Conservation (phyloP, 2,797 vertebrate species). For the Enteromius paludinosus region DNA sequence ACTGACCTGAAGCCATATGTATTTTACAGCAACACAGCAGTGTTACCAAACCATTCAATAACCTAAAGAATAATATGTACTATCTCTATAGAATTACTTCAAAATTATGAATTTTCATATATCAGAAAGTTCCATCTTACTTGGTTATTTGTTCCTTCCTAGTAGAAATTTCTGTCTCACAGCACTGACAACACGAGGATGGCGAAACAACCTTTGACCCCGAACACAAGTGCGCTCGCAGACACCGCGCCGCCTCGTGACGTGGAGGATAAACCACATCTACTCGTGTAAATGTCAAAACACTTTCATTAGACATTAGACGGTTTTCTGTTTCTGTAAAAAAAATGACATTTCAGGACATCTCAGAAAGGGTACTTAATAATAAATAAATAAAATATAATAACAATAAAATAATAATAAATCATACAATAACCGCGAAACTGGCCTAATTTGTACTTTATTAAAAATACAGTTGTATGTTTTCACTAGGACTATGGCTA, state of each 20-base stretch:
- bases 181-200: slow-evolving; percentile 17
- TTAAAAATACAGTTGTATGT: background rate
- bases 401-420: no score
- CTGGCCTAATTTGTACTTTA: background rate
- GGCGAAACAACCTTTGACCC: slow-evolving; percentile 20
- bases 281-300: background rate
- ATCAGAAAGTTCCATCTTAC: background rate
- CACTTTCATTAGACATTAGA: background rate
- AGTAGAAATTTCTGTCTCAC: background rate
- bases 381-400: background rate
- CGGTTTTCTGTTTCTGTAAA: background rate
- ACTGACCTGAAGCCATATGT: background rate
- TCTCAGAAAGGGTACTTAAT: background rate
- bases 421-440: background rate
- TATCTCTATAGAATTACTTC: background rate
- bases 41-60: background rate
- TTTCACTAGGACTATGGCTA: background rate
- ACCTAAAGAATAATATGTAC: background rate
- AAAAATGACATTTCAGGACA: background rate
- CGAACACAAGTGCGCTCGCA: background rate
- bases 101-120: background rate
- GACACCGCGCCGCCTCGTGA: background rate
- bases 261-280: background rate
- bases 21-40: background rate
- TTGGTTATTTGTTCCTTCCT: background rate